phyloP scores from a whole-genome alignment of 2,797 vertebrate genomes.

The Chiloscyllium punctatum region DNA sequence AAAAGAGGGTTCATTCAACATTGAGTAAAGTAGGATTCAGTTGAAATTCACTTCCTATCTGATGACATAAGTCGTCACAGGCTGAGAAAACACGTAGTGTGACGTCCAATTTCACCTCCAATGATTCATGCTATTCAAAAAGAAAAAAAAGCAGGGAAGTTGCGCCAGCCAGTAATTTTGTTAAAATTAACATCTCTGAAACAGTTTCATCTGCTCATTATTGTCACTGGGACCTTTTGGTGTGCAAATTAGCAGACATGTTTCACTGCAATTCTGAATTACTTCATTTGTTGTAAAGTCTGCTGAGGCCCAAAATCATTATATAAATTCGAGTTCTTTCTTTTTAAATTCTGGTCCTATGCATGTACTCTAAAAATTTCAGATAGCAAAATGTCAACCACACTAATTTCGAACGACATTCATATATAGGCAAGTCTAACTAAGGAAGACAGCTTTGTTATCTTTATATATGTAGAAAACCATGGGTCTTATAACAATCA shows the following conservation, averaged over 20 bases:
- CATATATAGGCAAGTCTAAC: not conserved
- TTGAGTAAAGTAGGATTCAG: not conserved
- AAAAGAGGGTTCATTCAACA: not conserved
- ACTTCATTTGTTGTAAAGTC: not conserved
- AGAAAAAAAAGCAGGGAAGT: not conserved
- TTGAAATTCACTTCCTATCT: not conserved
- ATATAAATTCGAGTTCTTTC: not conserved
- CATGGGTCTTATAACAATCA: not conserved
- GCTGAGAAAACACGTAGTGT: not conserved
- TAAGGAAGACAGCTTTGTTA: not conserved
- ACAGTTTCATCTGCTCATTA: not conserved
- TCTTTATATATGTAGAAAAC: not conserved
- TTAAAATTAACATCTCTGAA: not conserved
- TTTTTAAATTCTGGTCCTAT: not conserved
- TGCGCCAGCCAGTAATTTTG: not conserved
- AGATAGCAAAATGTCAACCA: not conserved
- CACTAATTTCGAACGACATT: not conserved
- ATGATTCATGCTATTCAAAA: not conserved
- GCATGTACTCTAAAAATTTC: not conserved
- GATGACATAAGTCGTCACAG: not conserved
- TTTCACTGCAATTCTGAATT: not conserved
- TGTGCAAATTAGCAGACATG: not conserved
- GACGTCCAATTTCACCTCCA: not conserved
- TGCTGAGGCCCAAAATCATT: not conserved
- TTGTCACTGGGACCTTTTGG: not conserved